Evolutionary conservation across 2,113 vertebrate species (phyloP).

Genomic region (Sialia sialis): DNA sequence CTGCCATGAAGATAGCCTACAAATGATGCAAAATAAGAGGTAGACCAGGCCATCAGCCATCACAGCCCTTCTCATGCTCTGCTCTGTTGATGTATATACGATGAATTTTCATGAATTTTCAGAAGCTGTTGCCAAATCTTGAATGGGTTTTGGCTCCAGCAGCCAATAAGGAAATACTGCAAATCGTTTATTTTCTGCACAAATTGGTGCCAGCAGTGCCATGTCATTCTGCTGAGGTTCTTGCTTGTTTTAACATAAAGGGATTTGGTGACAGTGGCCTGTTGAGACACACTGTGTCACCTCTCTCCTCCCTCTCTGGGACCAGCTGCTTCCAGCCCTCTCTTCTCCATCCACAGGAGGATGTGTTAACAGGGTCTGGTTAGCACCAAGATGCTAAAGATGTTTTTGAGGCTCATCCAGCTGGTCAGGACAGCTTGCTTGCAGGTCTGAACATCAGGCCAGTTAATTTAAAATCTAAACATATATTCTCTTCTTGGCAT

Average conservation of each 20-base stretch:
- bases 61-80: rapidly evolving
- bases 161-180: neutral
- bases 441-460: neutral
- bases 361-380: rapidly evolving
- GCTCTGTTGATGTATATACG: rapidly evolving
- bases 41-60: rapidly evolving
- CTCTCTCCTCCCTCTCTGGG: neutral
- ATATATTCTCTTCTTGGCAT: neutral
- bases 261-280: neutral
- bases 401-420: neutral
- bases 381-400: neutral
- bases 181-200: neutral
- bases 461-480: neutral
- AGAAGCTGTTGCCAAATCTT: neutral
- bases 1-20: neutral
- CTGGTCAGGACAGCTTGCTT: neutral
- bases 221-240: neutral
- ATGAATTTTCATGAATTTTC: neutral
- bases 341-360: neutral
- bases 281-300: neutral
- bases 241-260: neutral
- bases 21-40: neutral
- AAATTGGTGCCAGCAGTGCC: neutral
- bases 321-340: neutral
- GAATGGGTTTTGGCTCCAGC: neutral